Base-by-base conservation (phyloP, 2,888 invertebrate genomes). In the Vannuccia rotundouncinata region DNA sequence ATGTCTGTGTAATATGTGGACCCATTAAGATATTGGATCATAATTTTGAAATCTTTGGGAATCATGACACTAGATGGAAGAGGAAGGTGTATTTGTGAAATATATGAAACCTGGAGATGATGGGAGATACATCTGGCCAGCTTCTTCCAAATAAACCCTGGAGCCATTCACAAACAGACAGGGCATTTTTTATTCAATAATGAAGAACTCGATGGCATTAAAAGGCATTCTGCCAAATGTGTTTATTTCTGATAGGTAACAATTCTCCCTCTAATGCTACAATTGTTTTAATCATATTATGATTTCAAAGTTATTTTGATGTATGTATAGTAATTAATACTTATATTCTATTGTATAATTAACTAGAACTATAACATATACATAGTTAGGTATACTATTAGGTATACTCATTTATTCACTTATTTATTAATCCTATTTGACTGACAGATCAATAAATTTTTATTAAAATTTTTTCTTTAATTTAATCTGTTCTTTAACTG, bases 271-370 rank as follows among this genome's bases (percentile, higher is more conserved):
- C 2, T 66, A 66, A 66, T 22, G 22, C 66, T 66, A 13, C 66
- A 66, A 66, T 66, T 66, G 66, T 66, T 66, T 66, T 66, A 66
- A 22, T 66, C 66, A 66, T 17, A 66, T 66, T 66, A 66, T 66
- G 66, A 66, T 66, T 66, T 66, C 66, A 66, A 66, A 66, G 66
- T 22, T 66, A 66, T 66, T 66, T 66, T 22, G 66, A 66, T 17
- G 66, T 66, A 66, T 27, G 66, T 13, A 66, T 66, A 66, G 66
- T 66, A 66, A 17, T 66, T 66, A n/a, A 66, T 22, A 66, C 66
- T n/a, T 66, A n/a, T 66, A 66, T 66, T 66, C 66, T 66, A 66
- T 66, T 66, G 66, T 66, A 17, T 66, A 66, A 66, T n/a, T 66
- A 5, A n/a, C 10, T 66, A 66, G 25, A 66, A n/a, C 66, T 66